Evolutionary conservation across 92 coral and sea anemone species (phyloP), one percentile per base, ranked within the genome.

Genomic region (Porites rus): DNA sequence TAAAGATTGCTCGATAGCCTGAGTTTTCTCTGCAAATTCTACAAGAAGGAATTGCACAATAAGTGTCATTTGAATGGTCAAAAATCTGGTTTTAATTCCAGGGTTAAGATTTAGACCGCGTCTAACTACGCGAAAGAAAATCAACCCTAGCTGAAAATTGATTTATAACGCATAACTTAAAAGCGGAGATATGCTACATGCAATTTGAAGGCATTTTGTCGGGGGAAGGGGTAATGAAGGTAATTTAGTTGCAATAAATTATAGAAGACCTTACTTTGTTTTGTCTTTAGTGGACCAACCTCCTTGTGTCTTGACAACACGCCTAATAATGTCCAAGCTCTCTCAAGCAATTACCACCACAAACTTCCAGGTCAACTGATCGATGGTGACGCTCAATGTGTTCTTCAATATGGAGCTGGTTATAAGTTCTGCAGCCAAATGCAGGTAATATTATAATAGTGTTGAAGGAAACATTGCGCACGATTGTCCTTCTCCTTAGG

Each of bases 221-320:
- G 17, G 16, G 72, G 72, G 20, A 18, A 38, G 8, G 22, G 8
- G 6, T 38, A 56, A 10, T 56, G 61, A 56, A 10, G 61, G 61
- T 56, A 10, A 56, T 10, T 56, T 56, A 9, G 11, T 56, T 10
- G 16, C 61, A 14, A 10, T 10, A 56, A 4, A 56, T 56, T 56
- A 56, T 56, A 56, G 4, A 3, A 17, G 12, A 5, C n/a, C 21
- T 46, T 7, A 16, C 17, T 0, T 81, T 6, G 10, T 59, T 72
- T 46, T 2, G n/a, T 7, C 75, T 25, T 2, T 58, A 96, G 99
- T 70, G 94, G 96, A 11, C 60, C 89, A 38, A 82, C 85, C 20
- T 94, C 98, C 2, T 61, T 43, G 13, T 96, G 99, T 77, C 91
- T 96, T 19, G 88, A 95, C 78, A 97, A 96, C 83, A 74, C 68